A percentile compares a stretch with the other conserved stretches of the same genome.
phyloP scores from a whole-genome alignment of 2,113 vertebrate species.

The Lamprotornis superbus region DNA sequence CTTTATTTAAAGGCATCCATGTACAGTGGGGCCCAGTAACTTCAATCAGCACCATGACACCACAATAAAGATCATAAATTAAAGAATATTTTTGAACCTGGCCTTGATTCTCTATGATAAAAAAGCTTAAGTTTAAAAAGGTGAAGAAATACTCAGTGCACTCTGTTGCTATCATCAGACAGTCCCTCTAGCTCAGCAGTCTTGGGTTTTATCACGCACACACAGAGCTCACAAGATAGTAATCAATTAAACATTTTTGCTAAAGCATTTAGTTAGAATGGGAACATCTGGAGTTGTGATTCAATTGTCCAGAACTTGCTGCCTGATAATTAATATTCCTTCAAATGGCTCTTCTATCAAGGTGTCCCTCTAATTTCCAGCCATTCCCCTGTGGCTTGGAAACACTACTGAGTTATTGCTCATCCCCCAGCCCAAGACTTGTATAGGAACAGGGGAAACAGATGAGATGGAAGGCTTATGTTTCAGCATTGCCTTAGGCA shows the following conservation, averaged over 20 bases:
- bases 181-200: constrained; percentile 49
- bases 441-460: background rate
- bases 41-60: background rate
- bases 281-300: constrained; percentile 71
- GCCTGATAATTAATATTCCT: constrained; percentile 70
- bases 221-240: constrained; percentile 45
- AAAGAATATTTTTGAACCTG: background rate
- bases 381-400: background rate
- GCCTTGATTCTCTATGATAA: background rate
- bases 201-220: constrained; percentile 47
- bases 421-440: background rate
- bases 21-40: background rate
- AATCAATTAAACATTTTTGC: constrained; percentile 57
- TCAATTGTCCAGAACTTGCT: constrained; percentile 75
- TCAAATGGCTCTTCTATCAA: constrained; percentile 47
- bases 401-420: background rate
- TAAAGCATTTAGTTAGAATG: constrained; percentile 59
- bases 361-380: constrained; percentile 47
- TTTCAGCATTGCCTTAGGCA: background rate
- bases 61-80: constrained; percentile 8
- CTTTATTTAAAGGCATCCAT: background rate
- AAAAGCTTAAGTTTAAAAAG: background rate
- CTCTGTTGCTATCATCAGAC: constrained; percentile 1
- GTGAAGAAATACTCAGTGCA: background rate
- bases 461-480: background rate